phyloP scores from a whole-genome alignment of 2,888 invertebrate species.

The Ormyrus pomaceus region DNA sequence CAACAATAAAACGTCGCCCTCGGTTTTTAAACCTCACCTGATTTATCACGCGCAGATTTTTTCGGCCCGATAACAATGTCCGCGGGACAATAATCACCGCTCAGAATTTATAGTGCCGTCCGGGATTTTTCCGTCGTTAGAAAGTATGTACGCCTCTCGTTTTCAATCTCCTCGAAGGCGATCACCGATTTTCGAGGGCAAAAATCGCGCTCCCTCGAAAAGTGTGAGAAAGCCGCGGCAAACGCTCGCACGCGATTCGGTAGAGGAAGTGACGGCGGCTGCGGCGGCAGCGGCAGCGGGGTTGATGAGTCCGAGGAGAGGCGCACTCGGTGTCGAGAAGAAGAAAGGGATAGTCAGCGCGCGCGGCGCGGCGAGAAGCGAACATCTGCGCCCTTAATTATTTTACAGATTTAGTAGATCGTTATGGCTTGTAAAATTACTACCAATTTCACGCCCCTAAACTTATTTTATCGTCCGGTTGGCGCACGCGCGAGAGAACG shows the following conservation, averaged over 20 bases:
- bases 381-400: conserved; percentile 75
- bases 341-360: conserved; percentile 21
- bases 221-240: neutral
- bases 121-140: too few relatives aligned
- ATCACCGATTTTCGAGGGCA: too few relatives aligned
- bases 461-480: conserved; percentile 70
- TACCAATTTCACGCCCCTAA: conserved; percentile 75
- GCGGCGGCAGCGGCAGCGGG: neutral
- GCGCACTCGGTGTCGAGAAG: neutral
- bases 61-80: too few relatives aligned
- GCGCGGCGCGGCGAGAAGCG: conserved; percentile 26
- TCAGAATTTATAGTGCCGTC: too few relatives aligned
- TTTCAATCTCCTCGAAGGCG: too few relatives aligned
- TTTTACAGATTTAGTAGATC: conserved; percentile 76
- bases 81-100: too few relatives aligned
- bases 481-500: neutral
- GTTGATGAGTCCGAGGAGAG: conserved; percentile 28
- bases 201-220: neutral
- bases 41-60: too few relatives aligned
- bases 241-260: neutral
- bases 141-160: too few relatives aligned
- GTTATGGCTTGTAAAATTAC: conserved; percentile 76
- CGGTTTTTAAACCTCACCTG: too few relatives aligned
- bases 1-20: too few relatives aligned
- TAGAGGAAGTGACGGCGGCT: conserved; percentile 19